A percentile compares a stretch with the other conserved stretches of the same genome.
phyloP scores from a whole-genome alignment of 2,888 invertebrate species.

The Teinopalpus imperialis region DNA sequence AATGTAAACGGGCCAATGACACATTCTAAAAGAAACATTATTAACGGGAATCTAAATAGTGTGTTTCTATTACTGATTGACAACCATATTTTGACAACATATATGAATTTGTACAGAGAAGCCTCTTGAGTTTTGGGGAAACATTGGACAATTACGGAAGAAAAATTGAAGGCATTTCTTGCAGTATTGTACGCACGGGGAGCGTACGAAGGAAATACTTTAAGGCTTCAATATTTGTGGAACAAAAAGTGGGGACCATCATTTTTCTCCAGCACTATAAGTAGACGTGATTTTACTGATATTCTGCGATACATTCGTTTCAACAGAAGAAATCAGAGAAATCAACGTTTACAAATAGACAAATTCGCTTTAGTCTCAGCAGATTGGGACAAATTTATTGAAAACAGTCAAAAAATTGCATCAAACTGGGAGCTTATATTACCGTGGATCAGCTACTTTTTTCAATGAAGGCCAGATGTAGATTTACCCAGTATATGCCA shows the following conservation, averaged over 20 bases:
- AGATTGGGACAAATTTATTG: no score
- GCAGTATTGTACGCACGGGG: slow-evolving; percentile 23
- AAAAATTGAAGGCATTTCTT: slow-evolving; percentile 28
- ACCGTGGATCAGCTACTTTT: no score
- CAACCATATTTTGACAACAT: slow-evolving; percentile 26
- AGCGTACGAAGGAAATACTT: not conserved
- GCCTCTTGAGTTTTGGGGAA: slow-evolving; percentile 27
- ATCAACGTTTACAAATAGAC: not conserved
- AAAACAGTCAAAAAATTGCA: no score
- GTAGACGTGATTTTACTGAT: no score
- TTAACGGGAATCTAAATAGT: slow-evolving; percentile 31
- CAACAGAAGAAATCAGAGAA: not conserved
- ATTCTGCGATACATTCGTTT: not conserved
- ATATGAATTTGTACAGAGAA: slow-evolving; percentile 26
- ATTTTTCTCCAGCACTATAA: no score
- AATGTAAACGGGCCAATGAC: slow-evolving; percentile 29
- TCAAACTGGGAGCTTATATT: no score
- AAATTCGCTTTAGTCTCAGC: not conserved
- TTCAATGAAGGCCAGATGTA: no score
- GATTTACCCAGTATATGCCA: no score
- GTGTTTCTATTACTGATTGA: no score
- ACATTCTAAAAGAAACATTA: slow-evolving; percentile 33
- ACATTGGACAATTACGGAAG: slow-evolving; percentile 26
- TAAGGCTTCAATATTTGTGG: not conserved
- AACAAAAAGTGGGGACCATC: not conserved